phyloP scores from a whole-genome alignment of 2,888 invertebrate genomes.

The Rugalucina vietnamica region DNA sequence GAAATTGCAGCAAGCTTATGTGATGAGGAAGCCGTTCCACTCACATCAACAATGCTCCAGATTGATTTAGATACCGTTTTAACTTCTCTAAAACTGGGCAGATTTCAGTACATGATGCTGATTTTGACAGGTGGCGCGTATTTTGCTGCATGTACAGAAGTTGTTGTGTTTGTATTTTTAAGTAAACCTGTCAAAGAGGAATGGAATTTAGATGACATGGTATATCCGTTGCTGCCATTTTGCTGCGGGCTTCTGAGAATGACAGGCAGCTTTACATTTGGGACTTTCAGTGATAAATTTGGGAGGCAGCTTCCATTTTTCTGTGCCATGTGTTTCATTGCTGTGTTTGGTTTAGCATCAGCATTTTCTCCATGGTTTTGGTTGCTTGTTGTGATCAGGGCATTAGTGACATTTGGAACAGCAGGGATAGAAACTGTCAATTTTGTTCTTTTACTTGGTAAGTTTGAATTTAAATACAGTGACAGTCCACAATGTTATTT shows the following conservation, averaged over 20 bases:
- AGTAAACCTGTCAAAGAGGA: conserved; percentile 72
- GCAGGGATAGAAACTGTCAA: conserved; percentile 75
- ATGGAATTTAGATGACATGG: conserved; percentile 71
- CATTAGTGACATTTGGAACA: conserved; percentile 71
- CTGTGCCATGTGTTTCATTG: conserved; percentile 61
- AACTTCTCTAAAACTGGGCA: conserved; percentile 71
- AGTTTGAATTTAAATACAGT: conserved; percentile 15
- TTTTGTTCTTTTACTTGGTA: conserved; percentile 76
- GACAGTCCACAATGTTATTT: background rate
- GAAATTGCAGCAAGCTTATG: background rate
- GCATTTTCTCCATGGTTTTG: conserved; percentile 72
- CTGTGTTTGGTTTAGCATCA: conserved; percentile 74
- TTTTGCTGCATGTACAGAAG: conserved; percentile 77
- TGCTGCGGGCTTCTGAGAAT: conserved; percentile 71
- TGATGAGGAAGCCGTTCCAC: background rate
- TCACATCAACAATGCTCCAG: background rate
- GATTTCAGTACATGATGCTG: conserved; percentile 74
- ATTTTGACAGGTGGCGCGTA: conserved; percentile 74
- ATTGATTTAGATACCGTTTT: conserved; percentile 72
- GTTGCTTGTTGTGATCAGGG: conserved; percentile 65
- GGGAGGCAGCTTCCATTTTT: conserved; percentile 74
- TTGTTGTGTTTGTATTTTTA: conserved; percentile 76
- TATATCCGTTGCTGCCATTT: conserved; percentile 75
- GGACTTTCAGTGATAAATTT: conserved; percentile 74
- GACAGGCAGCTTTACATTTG: conserved; percentile 71